phyloP scores from a whole-genome alignment of 2,113 vertebrate genomes.

The Antennarius striatus region DNA sequence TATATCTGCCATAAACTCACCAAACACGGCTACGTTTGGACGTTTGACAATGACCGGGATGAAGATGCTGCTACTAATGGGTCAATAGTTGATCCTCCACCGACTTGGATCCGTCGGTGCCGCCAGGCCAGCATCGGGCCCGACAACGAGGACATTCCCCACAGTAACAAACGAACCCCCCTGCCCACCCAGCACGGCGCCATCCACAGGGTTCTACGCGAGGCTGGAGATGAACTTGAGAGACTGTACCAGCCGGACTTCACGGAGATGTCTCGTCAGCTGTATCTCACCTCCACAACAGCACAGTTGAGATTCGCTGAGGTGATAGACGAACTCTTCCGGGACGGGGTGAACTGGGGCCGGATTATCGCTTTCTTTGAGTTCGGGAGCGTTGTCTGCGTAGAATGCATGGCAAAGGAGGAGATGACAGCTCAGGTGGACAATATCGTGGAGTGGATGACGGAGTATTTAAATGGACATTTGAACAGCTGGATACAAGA shows the following conservation, averaged over 20 bases:
- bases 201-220: slow-evolving; percentile 88
- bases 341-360: slow-evolving; percentile 98
- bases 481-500: slow-evolving; percentile 96
- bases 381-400: slow-evolving; percentile 94
- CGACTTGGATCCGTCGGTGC: slow-evolving; percentile 72
- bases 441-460: slow-evolving; percentile 94
- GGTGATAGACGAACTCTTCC: slow-evolving; percentile 96
- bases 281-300: slow-evolving; percentile 89
- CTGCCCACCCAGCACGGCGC: slow-evolving; percentile 68
- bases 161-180: slow-evolving; percentile 39
- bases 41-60: slow-evolving; percentile 51
- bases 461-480: slow-evolving; percentile 94
- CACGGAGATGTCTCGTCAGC: slow-evolving; percentile 91
- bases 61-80: slow-evolving; percentile 64
- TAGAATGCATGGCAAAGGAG: slow-evolving; percentile 91
- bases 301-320: slow-evolving; percentile 89
- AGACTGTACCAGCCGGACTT: slow-evolving; percentile 92
- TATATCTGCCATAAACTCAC: slow-evolving; percentile 81
- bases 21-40: slow-evolving; percentile 74
- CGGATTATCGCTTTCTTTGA: slow-evolving; percentile 98
- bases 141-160: slow-evolving; percentile 40
- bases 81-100: slow-evolving; percentile 55
- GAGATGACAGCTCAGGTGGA: slow-evolving; percentile 92
- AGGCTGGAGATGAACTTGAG: slow-evolving; percentile 92
- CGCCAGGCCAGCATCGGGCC: slow-evolving; percentile 64